Conservation (phyloP, 2,797 vertebrate species). For the Neoniphon sammara region DNA sequence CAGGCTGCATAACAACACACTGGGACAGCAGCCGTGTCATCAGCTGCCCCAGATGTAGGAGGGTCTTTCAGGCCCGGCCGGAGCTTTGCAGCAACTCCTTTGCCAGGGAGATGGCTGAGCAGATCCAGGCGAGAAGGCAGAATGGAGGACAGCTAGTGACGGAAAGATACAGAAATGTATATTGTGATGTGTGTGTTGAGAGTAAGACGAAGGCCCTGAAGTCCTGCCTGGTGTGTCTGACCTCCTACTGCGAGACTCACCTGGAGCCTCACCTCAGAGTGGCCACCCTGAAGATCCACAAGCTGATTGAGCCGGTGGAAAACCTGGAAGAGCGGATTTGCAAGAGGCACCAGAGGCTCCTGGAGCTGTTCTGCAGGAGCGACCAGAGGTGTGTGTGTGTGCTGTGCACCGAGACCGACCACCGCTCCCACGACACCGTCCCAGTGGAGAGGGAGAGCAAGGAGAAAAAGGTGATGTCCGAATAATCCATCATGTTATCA, state of each 20-base stretch:
- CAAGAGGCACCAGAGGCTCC: slow-evolving; percentile 75
- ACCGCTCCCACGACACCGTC: slow-evolving; percentile 75
- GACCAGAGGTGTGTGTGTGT: slow-evolving; percentile 82
- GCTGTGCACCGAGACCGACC: slow-evolving; percentile 80
- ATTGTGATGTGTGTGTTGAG: slow-evolving; percentile 72
- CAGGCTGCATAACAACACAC: slow-evolving; percentile 71
- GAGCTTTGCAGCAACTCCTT: slow-evolving; percentile 78
- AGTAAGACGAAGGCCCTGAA: slow-evolving; percentile 60
- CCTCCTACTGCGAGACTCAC: slow-evolving; percentile 78
- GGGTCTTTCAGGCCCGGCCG: slow-evolving; percentile 61
- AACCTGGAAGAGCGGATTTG: slow-evolving; percentile 80
- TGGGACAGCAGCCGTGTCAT: slow-evolving; percentile 55
- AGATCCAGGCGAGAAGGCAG: slow-evolving; percentile 63
- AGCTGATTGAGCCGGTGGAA: slow-evolving; percentile 68
- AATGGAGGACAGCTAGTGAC: background rate
- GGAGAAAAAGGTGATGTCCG: slow-evolving; percentile 72
- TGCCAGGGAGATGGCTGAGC: slow-evolving; percentile 76
- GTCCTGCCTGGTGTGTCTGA: slow-evolving; percentile 78
- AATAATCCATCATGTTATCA: background rate
- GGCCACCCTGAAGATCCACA: slow-evolving; percentile 70
- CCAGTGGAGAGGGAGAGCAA: slow-evolving; percentile 79
- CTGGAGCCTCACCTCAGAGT: slow-evolving; percentile 75
- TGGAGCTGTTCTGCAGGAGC: slow-evolving; percentile 83
- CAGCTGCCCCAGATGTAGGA: slow-evolving; percentile 76
- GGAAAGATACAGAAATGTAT: background rate